Percentiles rank a stretch among this genome's conserved stretches.
These are phyloP conservation scores for Ichneumoninae sp. DNA, from an alignment of 2,888 invertebrate genomes.

Conservation along the genomic window DNA sequence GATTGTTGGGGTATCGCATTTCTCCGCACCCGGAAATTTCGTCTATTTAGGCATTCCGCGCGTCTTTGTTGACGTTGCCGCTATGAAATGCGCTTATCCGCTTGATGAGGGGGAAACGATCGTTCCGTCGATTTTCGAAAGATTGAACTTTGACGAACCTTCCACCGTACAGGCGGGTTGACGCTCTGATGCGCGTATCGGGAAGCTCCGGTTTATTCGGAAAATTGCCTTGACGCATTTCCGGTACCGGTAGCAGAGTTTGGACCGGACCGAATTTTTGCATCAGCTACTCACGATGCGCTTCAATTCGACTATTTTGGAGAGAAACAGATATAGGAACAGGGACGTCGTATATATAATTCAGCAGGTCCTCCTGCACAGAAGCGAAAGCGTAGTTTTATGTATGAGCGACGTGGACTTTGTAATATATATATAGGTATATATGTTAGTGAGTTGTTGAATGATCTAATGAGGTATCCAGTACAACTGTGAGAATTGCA, in stretches of 20 bases:
- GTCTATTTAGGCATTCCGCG: background rate
- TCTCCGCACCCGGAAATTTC: background rate
- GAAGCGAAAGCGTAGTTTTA: background rate
- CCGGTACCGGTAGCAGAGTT: background rate
- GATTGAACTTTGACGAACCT: slow-evolving; percentile 11
- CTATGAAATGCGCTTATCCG: background rate
- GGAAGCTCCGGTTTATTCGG: background rate
- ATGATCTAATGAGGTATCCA: background rate
- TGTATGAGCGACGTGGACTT: background rate
- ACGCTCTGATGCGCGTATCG: background rate
- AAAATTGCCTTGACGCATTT: background rate
- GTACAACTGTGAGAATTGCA: background rate
- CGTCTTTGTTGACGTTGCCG: background rate
- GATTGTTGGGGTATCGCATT: background rate
- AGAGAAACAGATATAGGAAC: background rate
- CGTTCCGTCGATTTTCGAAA: slow-evolving; percentile 13
- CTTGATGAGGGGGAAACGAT: background rate
- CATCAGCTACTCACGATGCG: background rate
- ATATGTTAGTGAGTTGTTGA: background rate
- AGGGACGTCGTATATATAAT: background rate
- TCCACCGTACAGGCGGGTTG: background rate
- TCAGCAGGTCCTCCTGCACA: background rate
- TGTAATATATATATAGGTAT: background rate
- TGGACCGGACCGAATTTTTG: background rate
- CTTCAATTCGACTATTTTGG: background rate